Conservation (phyloP, 1,140 invertebrate genomes). For the Schmidtea mediterranea region DNA sequence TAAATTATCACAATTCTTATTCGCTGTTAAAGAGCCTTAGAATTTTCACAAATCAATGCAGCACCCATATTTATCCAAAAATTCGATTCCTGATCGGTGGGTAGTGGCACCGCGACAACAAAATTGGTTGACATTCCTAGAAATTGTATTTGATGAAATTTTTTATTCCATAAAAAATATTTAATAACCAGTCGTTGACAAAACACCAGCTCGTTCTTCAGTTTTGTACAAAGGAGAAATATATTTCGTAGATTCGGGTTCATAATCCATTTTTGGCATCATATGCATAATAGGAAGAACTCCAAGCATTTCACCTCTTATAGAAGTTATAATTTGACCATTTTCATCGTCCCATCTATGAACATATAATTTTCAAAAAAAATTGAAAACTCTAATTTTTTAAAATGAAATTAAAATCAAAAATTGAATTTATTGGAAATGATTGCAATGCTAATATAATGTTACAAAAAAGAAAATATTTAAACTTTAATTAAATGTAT, state of each 20-base stretch:
- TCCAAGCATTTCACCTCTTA: slow-evolving; percentile 44
- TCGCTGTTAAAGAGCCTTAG: no score
- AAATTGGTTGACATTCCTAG: slow-evolving; percentile 56
- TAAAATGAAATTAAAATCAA: no score
- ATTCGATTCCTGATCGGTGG: slow-evolving; percentile 32
- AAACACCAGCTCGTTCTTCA: slow-evolving; percentile 44
- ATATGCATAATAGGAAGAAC: slow-evolving; percentile 45
- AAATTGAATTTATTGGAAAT: no score
- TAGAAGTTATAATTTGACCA: slow-evolving; percentile 30
- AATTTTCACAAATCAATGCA: slow-evolving; percentile 42
- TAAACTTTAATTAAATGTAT: no score
- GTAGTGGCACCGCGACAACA: slow-evolving; percentile 46
- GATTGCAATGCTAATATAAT: no score
- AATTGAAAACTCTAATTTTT: no score
- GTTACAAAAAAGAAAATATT: no score
- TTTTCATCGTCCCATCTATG: slow-evolving; percentile 35
- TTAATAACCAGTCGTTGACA: slow-evolving; percentile 43
- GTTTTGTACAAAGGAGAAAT: slow-evolving; percentile 55
- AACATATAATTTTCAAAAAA: no score
- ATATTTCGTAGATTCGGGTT: slow-evolving; percentile 37
- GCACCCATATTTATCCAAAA: slow-evolving; percentile 63
- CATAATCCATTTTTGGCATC: slow-evolving; percentile 36
- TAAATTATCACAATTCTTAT: neutral
- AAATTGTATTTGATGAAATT: slow-evolving; percentile 9
- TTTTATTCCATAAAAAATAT: neutral